Evolutionary conservation across 2,113 vertebrate species (phyloP), one percentile per base, ranked within the genome.

Genomic region (Rhea americana): DNA sequence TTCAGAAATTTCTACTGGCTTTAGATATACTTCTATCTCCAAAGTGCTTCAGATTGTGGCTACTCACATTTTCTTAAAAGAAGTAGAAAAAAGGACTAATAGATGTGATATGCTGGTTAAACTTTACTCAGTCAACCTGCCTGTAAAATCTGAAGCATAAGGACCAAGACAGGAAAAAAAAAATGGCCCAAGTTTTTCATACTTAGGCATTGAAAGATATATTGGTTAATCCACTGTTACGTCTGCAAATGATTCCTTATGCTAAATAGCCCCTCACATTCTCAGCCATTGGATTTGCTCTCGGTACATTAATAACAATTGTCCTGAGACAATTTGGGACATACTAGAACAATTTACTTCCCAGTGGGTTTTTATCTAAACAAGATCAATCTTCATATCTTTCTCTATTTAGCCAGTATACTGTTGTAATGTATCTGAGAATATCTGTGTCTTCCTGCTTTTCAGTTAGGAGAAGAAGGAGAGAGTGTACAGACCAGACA

Each of bases 321-420:
- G 39, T 94, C 67, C 63, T n/a, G 73, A 96, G 95, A 89, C 89
- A 35, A 35, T 87, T 87, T 67, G 74, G 82, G 77, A 72, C 80
- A 68, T 73, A 68, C 35, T 66, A 58, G 76, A 91, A 87, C 62
- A 93, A 87, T 96, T 89, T 85, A 87, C 95, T 95, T 97, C 94
- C 90, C 91, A 50, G 67, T 37, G 47, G 66, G 50, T 86, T 93
- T 87, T 96, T 95, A 89, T 91, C 71, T 95, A 94, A 97, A 97
- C 93, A 96, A 97, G 87, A 96, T 96, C 93, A 93, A 65, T 81
- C 80, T 93, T 94, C 21, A 7, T 87, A 76, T 94, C 93, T 91
- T 95, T 91, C 84, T 72, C 80, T 85, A 28, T 93, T 90, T 94
- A 95, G 73, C 41, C 61, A 32, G 30, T 47, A 35, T 63, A 66